phyloP scores from a whole-genome alignment of 2,113 vertebrate species.

The Amphilophus citrinellus region DNA sequence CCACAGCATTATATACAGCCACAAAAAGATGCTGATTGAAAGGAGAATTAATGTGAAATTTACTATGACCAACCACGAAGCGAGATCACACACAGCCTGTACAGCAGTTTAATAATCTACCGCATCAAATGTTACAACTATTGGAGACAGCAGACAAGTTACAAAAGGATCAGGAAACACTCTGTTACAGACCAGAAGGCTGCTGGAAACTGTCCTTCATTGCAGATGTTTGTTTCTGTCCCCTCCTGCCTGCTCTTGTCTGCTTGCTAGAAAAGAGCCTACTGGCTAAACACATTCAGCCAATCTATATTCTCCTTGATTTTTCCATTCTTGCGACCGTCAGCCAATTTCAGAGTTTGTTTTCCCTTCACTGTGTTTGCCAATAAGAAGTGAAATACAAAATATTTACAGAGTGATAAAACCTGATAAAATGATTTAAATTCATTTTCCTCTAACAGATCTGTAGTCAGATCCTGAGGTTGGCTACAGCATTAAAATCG shows the following conservation, averaged over 20 bases:
- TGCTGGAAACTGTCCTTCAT: accelerated
- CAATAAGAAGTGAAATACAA: constrained; percentile 26
- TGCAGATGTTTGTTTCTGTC: neutral
- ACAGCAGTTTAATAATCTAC: neutral
- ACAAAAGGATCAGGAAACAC: accelerated
- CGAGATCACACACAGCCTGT: neutral
- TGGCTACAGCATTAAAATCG: neutral
- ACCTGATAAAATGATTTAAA: constrained; percentile 25
- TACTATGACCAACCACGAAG: neutral
- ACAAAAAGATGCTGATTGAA: neutral
- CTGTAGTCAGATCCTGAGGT: neutral
- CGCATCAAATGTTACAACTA: neutral
- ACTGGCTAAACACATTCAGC: constrained; percentile 14
- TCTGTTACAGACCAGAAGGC: no score
- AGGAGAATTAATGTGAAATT: neutral
- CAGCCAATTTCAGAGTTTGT: constrained; percentile 24
- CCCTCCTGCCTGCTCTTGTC: neutral
- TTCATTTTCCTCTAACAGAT: neutral
- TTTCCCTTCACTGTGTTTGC: constrained; percentile 27
- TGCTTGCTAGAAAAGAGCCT: neutral
- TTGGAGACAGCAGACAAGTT: neutral
- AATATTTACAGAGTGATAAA: constrained; percentile 38
- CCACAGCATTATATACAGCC: neutral
- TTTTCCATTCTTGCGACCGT: neutral
- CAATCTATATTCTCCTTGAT: constrained; percentile 32